A percentile compares a stretch with the other conserved stretches of the same genome.
These are phyloP conservation scores for Syncerus caffer DNA, from an alignment of 2,797 vertebrate species.

Conservation along the genomic window DNA sequence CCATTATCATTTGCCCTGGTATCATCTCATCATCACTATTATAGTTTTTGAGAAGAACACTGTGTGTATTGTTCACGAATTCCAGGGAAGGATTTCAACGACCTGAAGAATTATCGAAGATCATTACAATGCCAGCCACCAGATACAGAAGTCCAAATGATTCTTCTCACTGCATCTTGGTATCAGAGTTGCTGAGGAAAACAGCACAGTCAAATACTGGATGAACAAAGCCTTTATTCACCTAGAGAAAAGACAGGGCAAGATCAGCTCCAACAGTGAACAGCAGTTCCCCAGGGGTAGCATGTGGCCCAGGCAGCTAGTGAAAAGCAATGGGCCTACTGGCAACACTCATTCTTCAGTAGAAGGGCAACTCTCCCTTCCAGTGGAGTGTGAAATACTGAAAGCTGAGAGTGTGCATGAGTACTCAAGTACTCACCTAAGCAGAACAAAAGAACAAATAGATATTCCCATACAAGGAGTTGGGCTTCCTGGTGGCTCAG, in stretches of 20 bases:
- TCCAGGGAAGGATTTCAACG: neutral
- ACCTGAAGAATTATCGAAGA: neutral
- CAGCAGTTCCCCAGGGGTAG: neutral
- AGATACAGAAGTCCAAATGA: neutral
- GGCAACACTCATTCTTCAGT: neutral
- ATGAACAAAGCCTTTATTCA: neutral
- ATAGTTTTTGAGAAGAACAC: neutral
- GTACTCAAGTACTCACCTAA: neutral
- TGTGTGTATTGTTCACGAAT: neutral
- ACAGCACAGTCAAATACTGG: neutral
- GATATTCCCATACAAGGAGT: neutral
- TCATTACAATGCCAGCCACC: neutral
- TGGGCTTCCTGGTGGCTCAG: neutral
- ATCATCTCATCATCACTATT: neutral
- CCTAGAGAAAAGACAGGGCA: neutral
- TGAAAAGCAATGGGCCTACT: neutral
- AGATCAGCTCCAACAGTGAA: neutral
- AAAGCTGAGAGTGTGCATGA: neutral
- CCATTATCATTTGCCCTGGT: neutral
- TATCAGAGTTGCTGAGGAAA: neutral
- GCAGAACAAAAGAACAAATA: neutral
- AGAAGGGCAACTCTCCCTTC: neutral
- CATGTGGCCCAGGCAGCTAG: neutral
- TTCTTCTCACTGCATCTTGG: neutral
- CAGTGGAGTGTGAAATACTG: neutral